These are phyloP conservation scores for Eulemur rufifrons DNA, from an alignment of 2,113 vertebrate genomes.

Conservation along the genomic window DNA sequence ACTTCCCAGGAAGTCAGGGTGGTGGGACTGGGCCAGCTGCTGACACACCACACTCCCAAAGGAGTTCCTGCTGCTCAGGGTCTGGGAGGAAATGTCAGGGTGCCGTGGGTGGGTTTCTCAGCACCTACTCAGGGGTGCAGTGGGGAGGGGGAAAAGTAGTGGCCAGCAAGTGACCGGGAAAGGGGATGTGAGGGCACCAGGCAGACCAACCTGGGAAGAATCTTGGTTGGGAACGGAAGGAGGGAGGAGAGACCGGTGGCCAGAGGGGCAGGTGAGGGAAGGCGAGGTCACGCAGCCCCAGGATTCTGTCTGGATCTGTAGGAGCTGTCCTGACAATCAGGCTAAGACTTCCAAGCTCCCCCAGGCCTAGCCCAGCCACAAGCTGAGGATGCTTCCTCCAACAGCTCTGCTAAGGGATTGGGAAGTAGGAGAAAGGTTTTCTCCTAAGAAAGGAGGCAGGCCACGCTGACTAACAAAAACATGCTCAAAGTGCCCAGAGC, in stretches of 20 bases:
- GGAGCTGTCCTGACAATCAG: no score
- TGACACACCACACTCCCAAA: conserved; percentile 50
- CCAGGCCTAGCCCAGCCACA: background rate
- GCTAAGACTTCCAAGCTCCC: background rate
- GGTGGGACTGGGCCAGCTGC: background rate
- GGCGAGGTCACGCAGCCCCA: background rate
- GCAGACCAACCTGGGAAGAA: background rate
- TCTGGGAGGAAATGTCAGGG: conserved; percentile 76
- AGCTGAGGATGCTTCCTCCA: background rate
- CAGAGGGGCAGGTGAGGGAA: background rate
- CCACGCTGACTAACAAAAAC: background rate
- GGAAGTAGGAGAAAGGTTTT: background rate
- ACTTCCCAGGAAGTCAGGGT: conserved; percentile 44
- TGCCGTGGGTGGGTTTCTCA: background rate
- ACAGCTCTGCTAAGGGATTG: background rate
- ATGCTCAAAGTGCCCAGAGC: no score
- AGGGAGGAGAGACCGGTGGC: background rate
- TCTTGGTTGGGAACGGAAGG: background rate
- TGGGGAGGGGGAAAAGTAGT: background rate
- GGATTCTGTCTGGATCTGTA: background rate
- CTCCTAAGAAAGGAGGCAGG: background rate
- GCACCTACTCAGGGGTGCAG: background rate
- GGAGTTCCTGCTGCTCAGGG: conserved; percentile 76
- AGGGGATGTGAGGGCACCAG: background rate
- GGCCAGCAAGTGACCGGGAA: background rate